phyloP scores from a whole-genome alignment of 1,140 invertebrate species.

The Nephotettix cincticeps region DNA sequence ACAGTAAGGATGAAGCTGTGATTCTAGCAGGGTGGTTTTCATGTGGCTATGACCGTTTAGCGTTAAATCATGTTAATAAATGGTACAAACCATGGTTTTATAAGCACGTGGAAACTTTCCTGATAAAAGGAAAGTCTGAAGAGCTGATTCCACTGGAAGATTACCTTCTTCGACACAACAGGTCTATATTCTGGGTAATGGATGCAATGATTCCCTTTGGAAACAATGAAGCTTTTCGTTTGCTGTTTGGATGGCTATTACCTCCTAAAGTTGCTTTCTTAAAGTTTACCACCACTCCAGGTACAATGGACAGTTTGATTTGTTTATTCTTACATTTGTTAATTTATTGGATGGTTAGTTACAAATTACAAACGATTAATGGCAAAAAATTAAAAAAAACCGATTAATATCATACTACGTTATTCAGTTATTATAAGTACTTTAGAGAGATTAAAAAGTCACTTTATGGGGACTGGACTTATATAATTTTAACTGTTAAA shows the following conservation, averaged over 20 bases:
- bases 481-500: too few relatives aligned
- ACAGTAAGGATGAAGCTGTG: conserved; percentile 53
- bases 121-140: conserved; percentile 48
- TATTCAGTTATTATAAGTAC: too few relatives aligned
- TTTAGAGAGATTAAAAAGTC: too few relatives aligned
- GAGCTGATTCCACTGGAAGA: conserved; percentile 57
- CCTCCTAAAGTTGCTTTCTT: conserved; percentile 54
- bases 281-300: conserved; percentile 56
- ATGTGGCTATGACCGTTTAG: conserved; percentile 42
- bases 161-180: conserved; percentile 55
- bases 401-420: too few relatives aligned
- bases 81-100: conserved; percentile 66
- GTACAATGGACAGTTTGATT: conserved; percentile 27
- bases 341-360: too few relatives aligned
- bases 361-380: too few relatives aligned
- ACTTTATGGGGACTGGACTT: too few relatives aligned
- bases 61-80: conserved; percentile 51
- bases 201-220: conserved; percentile 55
- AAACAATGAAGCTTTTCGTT: conserved; percentile 49
- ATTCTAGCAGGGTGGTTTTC: conserved; percentile 56
- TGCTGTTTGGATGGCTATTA: conserved; percentile 49
- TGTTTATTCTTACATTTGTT: neutral
- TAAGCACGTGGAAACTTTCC: conserved; percentile 58
- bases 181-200: conserved; percentile 59
- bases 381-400: too few relatives aligned